Percentiles rank a stretch among this genome's conserved stretches.
phyloP scores from a whole-genome alignment of 2,888 invertebrate species.

The Tetheella fluctuosa region DNA sequence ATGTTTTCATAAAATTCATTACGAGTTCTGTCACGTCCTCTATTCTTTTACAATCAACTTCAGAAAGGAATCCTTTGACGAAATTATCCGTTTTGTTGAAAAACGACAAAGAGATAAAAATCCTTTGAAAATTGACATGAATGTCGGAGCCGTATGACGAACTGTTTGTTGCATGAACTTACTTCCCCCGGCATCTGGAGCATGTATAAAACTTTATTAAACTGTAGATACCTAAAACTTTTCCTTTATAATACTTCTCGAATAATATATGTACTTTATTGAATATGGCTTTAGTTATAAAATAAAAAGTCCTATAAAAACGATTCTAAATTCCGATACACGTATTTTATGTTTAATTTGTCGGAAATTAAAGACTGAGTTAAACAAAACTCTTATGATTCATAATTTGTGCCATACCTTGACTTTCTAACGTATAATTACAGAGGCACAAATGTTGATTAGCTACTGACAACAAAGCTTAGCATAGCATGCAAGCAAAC shows the following conservation, averaged over 20 bases:
- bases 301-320: background rate
- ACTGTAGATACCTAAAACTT: background rate
- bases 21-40: conserved; percentile 1
- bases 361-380: background rate
- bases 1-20: background rate
- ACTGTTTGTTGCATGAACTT: conserved; percentile 6
- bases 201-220: conserved; percentile 3
- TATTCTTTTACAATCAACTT: background rate
- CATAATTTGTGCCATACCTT: background rate
- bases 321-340: background rate
- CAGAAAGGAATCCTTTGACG: conserved; percentile 27
- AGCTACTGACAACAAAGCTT: background rate
- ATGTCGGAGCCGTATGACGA: conserved; percentile 18
- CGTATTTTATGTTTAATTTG: background rate
- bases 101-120: conserved; percentile 28
- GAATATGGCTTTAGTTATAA: background rate
- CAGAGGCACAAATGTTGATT: background rate
- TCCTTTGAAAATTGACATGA: conserved; percentile 31
- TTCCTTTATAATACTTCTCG: background rate
- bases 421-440: background rate
- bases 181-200: conserved; percentile 1
- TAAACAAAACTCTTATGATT: background rate
- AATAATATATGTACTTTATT: background rate
- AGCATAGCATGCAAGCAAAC: background rate
- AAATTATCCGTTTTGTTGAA: conserved; percentile 27